Conservation (phyloP, 2,888 invertebrate genomes). For the Campopleginae sp. region DNA sequence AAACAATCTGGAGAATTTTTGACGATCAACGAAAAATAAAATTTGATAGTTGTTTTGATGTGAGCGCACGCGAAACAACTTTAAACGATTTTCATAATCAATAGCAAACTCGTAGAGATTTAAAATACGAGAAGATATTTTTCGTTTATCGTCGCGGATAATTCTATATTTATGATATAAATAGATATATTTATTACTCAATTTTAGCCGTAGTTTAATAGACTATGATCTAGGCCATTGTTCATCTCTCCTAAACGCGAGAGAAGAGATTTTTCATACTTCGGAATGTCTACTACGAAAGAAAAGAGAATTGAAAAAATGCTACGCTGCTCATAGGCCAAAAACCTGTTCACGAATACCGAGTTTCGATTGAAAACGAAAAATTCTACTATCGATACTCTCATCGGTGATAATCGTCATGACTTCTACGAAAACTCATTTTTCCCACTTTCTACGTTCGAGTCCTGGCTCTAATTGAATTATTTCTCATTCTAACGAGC, state of each 20-base stretch:
- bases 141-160: slow-evolving; percentile 41
- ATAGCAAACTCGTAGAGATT: slow-evolving; percentile 54
- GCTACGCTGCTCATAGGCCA: slow-evolving; percentile 55
- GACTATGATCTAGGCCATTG: slow-evolving; percentile 62
- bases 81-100: slow-evolving; percentile 54
- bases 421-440: slow-evolving; percentile 24
- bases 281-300: background rate
- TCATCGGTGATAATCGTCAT: slow-evolving; percentile 1
- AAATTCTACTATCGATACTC: background rate
- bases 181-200: slow-evolving; percentile 45
- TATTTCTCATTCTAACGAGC: slow-evolving; percentile 49
- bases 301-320: background rate
- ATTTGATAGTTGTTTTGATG: background rate
- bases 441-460: slow-evolving; percentile 44
- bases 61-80: slow-evolving; percentile 2
- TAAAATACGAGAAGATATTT: slow-evolving; percentile 23
- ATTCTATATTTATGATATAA: slow-evolving; percentile 58
- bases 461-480: slow-evolving; percentile 31
- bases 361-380: slow-evolving; percentile 24
- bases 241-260: slow-evolving; percentile 28
- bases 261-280: slow-evolving; percentile 30
- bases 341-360: slow-evolving; percentile 15
- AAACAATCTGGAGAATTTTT: background rate
- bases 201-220: slow-evolving; percentile 49
- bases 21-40: background rate